Percentiles rank a stretch among this genome's conserved stretches.
Evolutionary conservation across 2,888 invertebrate species (phyloP).

Genomic region (Metallyticus violacea): DNA sequence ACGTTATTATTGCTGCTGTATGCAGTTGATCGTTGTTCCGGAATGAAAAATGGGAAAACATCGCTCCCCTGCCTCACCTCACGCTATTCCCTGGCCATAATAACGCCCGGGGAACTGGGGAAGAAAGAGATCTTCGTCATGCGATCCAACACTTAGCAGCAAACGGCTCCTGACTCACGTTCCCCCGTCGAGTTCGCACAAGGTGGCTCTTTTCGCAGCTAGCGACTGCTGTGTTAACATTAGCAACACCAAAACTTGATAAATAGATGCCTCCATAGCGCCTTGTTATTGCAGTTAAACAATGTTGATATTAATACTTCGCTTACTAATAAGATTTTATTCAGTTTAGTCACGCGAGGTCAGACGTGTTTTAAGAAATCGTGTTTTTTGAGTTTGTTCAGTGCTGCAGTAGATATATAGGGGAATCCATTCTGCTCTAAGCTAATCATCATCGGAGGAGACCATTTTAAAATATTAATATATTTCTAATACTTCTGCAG

Average conservation of each 20-base stretch:
- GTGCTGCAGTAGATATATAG: too few relatives aligned
- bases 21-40: constrained; percentile 1
- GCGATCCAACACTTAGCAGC: constrained; percentile 7
- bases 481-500: too few relatives aligned
- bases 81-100: constrained; percentile 13
- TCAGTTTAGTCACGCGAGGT: too few relatives aligned
- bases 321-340: too few relatives aligned
- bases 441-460: too few relatives aligned
- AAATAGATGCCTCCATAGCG: neutral
- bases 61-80: neutral
- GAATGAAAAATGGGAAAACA: constrained; percentile 9
- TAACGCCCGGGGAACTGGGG: neutral
- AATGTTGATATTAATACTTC: too few relatives aligned
- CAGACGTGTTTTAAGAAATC: too few relatives aligned
- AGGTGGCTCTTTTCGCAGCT: neutral
- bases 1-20: neutral
- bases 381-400: too few relatives aligned
- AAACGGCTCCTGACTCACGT: neutral
- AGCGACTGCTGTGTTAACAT: neutral
- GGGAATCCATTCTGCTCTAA: too few relatives aligned
- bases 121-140: neutral
- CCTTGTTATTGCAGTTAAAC: neutral
- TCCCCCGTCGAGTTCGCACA: neutral
- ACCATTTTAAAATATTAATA: too few relatives aligned
- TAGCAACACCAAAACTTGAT: neutral